Evolutionary conservation across 2,797 vertebrate species (phyloP), one percentile per base, ranked within the genome.

Genomic region (Xyrichtys novacula): DNA sequence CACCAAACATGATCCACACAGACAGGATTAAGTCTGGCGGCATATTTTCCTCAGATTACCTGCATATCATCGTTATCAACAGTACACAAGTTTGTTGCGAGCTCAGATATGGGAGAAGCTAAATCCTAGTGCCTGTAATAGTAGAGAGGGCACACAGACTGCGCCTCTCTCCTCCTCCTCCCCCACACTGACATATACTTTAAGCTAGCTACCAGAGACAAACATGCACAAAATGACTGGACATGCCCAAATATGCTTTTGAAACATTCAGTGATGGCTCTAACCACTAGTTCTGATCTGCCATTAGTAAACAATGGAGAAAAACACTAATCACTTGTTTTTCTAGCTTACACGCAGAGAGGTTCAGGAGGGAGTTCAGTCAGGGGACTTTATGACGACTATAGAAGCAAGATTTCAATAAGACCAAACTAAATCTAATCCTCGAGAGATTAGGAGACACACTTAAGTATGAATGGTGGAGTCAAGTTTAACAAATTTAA

Each of bases 221-320:
- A 55, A 81, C 76, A 72, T 72, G 61, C 74, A 82, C 57, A 78
- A 44, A 85, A 65, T 65, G 80, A 74, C 75, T 84, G 82, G 76
- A 84, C 88, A 71, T 84, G 85, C 74, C 80, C 71, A 81, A 83
- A 74, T 80, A 78, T 87, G 84, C 60, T 42, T 79, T 72, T 64
- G 60, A 84, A 81, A 77, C 59, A 44, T 73, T 52, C 20, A 43
- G 22, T 54, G 28, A 79, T 80, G 49, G 62, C 28, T 77, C n/a
- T 83, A 87, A 86, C 56, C 23, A 76, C 80, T 48, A 44, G 63
- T 70, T 85, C 60, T 52, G 29, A 74, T 76, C 59, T 69, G 50
- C 28, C 65, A 78, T 77, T 81, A 50, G 78, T 64, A 84, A 82
- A 84, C 72, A 78, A 67, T 60, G 39, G 28, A 25, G 48, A 9